phyloP scores from a whole-genome alignment of 2,797 vertebrate genomes.

The Cossypha polioptera region DNA sequence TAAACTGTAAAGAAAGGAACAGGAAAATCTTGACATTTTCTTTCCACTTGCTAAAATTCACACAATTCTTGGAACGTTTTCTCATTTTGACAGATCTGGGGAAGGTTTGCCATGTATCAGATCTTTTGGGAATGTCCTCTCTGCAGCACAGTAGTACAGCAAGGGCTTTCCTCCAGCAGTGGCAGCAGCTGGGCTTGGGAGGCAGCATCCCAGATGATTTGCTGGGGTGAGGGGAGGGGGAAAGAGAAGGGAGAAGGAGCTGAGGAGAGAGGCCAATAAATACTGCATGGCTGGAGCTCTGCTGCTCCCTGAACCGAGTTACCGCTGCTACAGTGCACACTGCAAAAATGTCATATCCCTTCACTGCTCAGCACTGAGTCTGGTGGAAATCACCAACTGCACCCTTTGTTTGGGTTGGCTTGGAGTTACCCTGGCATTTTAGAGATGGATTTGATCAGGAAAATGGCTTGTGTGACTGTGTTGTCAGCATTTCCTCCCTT shows the following conservation, averaged over 20 bases:
- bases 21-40: neutral
- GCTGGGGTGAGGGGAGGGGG: neutral
- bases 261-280: neutral
- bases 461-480: neutral
- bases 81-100: neutral
- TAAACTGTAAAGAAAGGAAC: neutral
- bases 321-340: neutral
- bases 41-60: neutral
- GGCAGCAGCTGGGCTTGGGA: neutral
- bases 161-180: neutral
- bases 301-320: neutral
- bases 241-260: neutral
- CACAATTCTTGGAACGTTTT: fast-evolving
- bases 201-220: fast-evolving
- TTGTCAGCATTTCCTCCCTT: neutral
- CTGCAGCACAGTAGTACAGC: neutral
- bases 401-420: fast-evolving
- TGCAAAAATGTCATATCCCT: neutral
- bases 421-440: fast-evolving
- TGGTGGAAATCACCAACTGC: fast-evolving
- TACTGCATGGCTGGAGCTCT: neutral
- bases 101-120: neutral
- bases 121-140: neutral
- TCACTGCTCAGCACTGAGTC: neutral
- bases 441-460: neutral